These are phyloP conservation scores for Sarcophaga carnaria DNA, from an alignment of 2,888 invertebrate species.

Conservation along the genomic window DNA sequence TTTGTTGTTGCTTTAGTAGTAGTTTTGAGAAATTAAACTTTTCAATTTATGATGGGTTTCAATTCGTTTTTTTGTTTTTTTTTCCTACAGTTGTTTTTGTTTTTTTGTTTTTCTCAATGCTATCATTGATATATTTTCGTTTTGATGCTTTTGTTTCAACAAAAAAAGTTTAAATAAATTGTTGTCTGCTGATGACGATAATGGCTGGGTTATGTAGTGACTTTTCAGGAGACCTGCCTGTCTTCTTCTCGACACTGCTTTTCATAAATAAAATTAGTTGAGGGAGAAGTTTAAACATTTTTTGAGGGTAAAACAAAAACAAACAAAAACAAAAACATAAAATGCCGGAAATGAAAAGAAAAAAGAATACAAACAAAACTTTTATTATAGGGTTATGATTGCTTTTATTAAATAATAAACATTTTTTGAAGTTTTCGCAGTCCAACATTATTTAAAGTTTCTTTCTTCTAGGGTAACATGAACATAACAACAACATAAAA, in stretches of 20 bases:
- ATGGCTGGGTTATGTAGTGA: neutral
- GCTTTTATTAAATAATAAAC: conserved; percentile 16
- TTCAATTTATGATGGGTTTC: conserved; percentile 51
- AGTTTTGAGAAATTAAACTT: conserved; percentile 45
- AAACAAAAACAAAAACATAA: neutral
- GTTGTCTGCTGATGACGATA: neutral
- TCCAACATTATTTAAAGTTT: neutral
- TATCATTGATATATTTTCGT: neutral
- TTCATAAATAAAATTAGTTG: conserved; percentile 27
- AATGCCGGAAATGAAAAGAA: neutral
- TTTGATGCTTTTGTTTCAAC: neutral
- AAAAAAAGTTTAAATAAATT: conserved; percentile 30
- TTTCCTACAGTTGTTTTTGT: neutral
- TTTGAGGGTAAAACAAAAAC: neutral
- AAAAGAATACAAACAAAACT: conserved; percentile 25
- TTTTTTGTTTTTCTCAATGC: neutral
- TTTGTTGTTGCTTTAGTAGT: neutral
- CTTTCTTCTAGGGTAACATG: neutral
- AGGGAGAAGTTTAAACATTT: conserved; percentile 29
- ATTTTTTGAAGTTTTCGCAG: conserved; percentile 20
- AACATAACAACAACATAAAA: neutral
- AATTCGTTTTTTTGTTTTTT: neutral
- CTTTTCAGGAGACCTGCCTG: neutral
- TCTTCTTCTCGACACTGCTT: too few species aligned
- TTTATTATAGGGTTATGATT: conserved; percentile 43